phyloP scores from a whole-genome alignment of 2,797 vertebrate genomes.

The Sebastes steindachneri region DNA sequence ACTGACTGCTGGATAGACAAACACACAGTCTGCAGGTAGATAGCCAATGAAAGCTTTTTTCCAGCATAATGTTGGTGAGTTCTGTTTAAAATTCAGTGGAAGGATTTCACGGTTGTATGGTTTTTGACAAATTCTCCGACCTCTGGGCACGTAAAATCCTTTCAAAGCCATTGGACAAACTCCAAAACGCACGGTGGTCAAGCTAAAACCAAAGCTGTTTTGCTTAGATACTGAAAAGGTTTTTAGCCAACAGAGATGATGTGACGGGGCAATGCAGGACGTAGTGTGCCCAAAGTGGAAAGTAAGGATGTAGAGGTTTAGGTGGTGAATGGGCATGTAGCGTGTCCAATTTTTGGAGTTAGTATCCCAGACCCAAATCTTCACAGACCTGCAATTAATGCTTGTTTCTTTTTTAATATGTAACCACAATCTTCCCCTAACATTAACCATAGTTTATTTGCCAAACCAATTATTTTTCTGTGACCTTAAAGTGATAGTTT shows the following conservation, averaged over 20 bases:
- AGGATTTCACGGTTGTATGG: slow-evolving; percentile 24
- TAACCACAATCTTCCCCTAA: not conserved
- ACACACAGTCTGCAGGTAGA: not conserved
- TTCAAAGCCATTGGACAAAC: slow-evolving; percentile 17
- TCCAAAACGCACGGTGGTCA: slow-evolving; percentile 5
- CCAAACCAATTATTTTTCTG: not conserved
- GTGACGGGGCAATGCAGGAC: not conserved
- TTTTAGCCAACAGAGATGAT: not conserved
- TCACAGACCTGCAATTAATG: not conserved
- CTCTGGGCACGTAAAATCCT: not conserved
- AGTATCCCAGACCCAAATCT: not conserved
- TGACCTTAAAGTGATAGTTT: too few relatives aligned
- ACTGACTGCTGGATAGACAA: slow-evolving; percentile 21
- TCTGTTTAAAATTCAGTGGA: slow-evolving; percentile 4
- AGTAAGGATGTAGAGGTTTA: not conserved
- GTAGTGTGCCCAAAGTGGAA: not conserved
- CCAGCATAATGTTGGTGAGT: not conserved
- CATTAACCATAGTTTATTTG: not conserved
- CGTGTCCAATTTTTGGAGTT: not conserved
- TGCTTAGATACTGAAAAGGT: slow-evolving; percentile 20
- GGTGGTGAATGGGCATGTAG: not conserved
- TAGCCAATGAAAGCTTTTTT: not conserved
- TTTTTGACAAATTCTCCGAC: slow-evolving; percentile 19
- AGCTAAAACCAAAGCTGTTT: slow-evolving; percentile 35
- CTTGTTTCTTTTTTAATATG: not conserved